A percentile compares a stretch with the other conserved stretches of the same genome.
Evolutionary conservation across 2,888 invertebrate species (phyloP).

Genomic region (Rotaria socialis): DNA sequence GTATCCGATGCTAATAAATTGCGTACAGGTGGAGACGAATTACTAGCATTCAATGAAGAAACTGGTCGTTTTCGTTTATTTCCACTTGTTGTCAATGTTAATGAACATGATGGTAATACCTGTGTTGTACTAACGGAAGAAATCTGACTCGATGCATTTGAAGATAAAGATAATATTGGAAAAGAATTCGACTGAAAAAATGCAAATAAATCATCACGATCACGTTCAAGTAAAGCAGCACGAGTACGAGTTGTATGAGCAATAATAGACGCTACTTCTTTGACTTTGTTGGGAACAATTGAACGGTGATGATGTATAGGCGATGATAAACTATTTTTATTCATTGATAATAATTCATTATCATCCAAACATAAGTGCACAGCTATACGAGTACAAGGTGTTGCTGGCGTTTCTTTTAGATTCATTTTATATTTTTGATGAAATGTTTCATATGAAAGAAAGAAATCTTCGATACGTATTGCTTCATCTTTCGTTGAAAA

Average conservation of each 20-base stretch:
- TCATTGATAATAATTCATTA: not conserved
- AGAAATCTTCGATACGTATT: constrained; percentile 25
- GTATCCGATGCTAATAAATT: constrained; percentile 22
- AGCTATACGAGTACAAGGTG: not conserved
- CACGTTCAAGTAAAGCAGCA: constrained; percentile 12
- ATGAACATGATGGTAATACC: not conserved
- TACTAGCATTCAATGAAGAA: not conserved
- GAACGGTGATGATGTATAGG: not conserved
- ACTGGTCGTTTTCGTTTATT: constrained; percentile 2
- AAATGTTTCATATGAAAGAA: constrained; percentile 5
- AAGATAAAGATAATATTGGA: not conserved
- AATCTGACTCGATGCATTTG: not conserved
- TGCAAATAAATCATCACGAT: not conserved
- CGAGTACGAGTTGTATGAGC: constrained; percentile 34
- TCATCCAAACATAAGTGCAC: constrained; percentile 6
- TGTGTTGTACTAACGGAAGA: not conserved
- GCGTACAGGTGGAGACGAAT: not conserved
- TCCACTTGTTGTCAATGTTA: not conserved
- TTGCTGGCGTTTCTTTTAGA: not conserved
- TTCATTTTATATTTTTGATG: constrained; percentile 7
- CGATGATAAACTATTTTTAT: not conserved
- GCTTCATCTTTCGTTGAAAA: constrained; percentile 26
- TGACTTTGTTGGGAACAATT: not conserved
- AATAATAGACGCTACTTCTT: constrained; percentile 22
- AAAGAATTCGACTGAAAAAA: constrained; percentile 6